Conservation (phyloP, 2,797 vertebrate genomes). For the Pseudochirops cupreus region DNA sequence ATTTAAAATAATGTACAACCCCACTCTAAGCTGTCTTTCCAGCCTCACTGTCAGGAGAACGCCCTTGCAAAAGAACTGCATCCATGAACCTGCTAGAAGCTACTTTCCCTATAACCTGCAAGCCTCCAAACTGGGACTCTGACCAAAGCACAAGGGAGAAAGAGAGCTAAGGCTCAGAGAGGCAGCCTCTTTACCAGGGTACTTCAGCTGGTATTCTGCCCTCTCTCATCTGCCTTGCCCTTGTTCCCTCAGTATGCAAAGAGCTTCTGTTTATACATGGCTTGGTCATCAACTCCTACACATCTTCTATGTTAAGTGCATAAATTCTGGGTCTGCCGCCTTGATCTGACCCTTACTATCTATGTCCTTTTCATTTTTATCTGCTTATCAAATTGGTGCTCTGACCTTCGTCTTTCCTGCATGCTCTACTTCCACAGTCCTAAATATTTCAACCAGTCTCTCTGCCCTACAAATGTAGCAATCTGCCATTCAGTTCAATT, state of each 20-base stretch:
- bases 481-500: not conserved
- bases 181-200: not conserved
- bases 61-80: constrained; percentile 5
- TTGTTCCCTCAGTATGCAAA: constrained; percentile 4
- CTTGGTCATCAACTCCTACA: not conserved
- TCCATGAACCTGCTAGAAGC: not conserved
- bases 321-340: not conserved
- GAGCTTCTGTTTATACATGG: constrained; percentile 21
- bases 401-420: not conserved
- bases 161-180: not conserved
- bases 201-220: not conserved
- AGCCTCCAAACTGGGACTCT: not conserved
- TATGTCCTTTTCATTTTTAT: not conserved
- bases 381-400: not conserved
- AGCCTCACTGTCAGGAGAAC: constrained; percentile 29
- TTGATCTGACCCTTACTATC: not conserved
- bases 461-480: not conserved
- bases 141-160: not conserved
- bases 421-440: not conserved
- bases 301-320: not conserved
- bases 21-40: constrained; percentile 40
- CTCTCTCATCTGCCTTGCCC: constrained; percentile 38
- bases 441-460: not conserved
- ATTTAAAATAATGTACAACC: constrained; percentile 42
- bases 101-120: constrained; percentile 21